These are phyloP conservation scores for Glomeris marginata DNA, from an alignment of 2,888 invertebrate genomes.

Conservation along the genomic window DNA sequence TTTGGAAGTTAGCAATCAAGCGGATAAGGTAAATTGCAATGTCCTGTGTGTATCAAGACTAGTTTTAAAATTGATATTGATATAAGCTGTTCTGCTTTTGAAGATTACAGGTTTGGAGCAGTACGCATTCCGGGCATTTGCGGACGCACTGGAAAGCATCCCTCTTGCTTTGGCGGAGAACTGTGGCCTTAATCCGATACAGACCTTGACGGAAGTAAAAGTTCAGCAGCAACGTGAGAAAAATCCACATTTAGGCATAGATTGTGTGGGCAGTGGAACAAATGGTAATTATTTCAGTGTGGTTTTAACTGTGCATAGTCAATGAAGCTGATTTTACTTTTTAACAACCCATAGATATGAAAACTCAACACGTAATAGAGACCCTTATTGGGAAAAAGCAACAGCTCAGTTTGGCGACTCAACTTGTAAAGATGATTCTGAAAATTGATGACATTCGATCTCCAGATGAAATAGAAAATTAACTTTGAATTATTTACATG, in stretches of 20 bases:
- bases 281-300: slow-evolving; percentile 27
- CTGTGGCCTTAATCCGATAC: slow-evolving; percentile 82
- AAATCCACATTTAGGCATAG: slow-evolving; percentile 78
- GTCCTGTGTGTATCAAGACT: too few species aligned
- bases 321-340: slow-evolving; percentile 5
- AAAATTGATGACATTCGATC: slow-evolving; percentile 94
- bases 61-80: slow-evolving; percentile 3
- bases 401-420: slow-evolving; percentile 90
- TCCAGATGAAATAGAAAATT: slow-evolving; percentile 30
- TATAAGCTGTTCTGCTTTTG: slow-evolving; percentile 14
- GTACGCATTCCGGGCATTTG: slow-evolving; percentile 90
- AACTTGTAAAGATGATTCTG: slow-evolving; percentile 97
- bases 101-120: slow-evolving; percentile 75
- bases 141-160: slow-evolving; percentile 87
- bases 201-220: slow-evolving; percentile 79
- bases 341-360: slow-evolving; percentile 58
- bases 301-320: neutral
- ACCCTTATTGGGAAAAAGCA: slow-evolving; percentile 94
- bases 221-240: slow-evolving; percentile 71
- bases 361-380: slow-evolving; percentile 85
- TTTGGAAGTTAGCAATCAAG: slow-evolving; percentile 72
- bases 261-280: slow-evolving; percentile 74
- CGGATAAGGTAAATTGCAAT: slow-evolving; percentile 48
- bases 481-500: neutral
- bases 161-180: slow-evolving; percentile 95